phyloP scores from a whole-genome alignment of 2,113 vertebrate species.

The Columbina picui region DNA sequence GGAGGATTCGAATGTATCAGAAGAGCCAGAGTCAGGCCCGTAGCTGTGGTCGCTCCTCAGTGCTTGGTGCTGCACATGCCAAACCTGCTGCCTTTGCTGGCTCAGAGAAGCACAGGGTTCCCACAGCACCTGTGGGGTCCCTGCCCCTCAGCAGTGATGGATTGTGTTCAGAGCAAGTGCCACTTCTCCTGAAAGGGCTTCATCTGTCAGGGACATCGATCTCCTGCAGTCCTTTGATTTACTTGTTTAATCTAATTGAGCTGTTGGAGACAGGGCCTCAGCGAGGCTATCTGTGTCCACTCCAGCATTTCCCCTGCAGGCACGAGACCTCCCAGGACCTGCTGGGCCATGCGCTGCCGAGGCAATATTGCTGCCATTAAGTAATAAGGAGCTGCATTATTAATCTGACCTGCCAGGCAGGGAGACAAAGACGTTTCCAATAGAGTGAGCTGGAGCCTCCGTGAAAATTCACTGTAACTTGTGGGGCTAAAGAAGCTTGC shows the following conservation, averaged over 20 bases:
- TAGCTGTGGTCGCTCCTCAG: not conserved
- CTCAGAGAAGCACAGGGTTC: not conserved
- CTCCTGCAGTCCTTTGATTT: constrained; percentile 39
- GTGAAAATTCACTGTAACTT: not conserved
- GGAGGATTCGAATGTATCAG: rapidly evolving
- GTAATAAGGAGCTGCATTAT: not conserved
- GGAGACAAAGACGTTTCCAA: not conserved
- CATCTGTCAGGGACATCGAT: constrained; percentile 22
- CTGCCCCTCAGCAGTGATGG: not conserved
- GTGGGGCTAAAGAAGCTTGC: not conserved
- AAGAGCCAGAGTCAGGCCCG: not conserved
- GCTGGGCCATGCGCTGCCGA: not conserved
- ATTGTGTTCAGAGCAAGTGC: not conserved
- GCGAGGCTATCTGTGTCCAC: not conserved
- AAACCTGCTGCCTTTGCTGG: not conserved
- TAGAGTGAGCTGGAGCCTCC: not conserved
- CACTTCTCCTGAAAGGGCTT: not conserved
- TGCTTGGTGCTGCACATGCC: rapidly evolving
- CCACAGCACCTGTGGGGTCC: rapidly evolving
- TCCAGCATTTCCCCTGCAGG: not conserved
- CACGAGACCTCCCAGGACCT: not conserved
- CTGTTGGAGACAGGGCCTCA: not conserved
- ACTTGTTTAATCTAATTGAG: constrained; percentile 14
- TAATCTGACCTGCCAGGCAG: not conserved
- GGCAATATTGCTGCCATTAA: not conserved